Conservation (phyloP, 2,113 vertebrate genomes). For the Corapipo altera region DNA sequence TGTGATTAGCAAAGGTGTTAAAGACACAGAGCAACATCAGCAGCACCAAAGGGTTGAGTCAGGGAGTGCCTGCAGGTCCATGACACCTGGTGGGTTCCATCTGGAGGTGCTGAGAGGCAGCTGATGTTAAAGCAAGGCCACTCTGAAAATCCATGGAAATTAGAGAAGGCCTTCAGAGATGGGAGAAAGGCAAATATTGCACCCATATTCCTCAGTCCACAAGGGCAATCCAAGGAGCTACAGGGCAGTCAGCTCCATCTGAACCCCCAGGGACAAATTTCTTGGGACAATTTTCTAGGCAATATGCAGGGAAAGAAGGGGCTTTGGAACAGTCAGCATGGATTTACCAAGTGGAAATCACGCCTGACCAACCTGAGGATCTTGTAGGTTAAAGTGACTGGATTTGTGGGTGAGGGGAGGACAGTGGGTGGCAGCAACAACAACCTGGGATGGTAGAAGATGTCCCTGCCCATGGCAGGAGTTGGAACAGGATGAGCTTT, state of each 20-base stretch:
- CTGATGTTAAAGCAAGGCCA: background rate
- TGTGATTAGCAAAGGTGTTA: background rate
- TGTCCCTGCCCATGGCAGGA: background rate
- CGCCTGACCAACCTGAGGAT: background rate
- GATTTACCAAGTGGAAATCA: background rate
- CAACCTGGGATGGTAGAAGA: background rate
- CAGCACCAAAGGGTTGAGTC: fast-evolving
- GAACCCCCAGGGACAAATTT: background rate
- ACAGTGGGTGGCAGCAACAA: background rate
- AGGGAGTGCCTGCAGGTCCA: background rate
- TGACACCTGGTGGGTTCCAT: background rate
- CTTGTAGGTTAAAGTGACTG: background rate
- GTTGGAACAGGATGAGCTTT: background rate
- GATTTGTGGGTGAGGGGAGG: background rate
- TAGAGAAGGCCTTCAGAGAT: background rate
- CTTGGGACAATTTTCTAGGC: background rate
- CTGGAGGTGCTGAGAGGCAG: background rate
- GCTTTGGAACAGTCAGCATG: background rate
- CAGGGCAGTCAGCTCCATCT: background rate
- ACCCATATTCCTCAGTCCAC: background rate
- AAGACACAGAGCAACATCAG: background rate
- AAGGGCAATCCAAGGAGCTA: background rate
- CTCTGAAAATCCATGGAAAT: background rate
- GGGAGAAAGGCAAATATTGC: background rate
- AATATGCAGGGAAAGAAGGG: background rate